Evolutionary conservation across 2,797 vertebrate genomes (phyloP).

Genomic region (Sternotherus odoratus): DNA sequence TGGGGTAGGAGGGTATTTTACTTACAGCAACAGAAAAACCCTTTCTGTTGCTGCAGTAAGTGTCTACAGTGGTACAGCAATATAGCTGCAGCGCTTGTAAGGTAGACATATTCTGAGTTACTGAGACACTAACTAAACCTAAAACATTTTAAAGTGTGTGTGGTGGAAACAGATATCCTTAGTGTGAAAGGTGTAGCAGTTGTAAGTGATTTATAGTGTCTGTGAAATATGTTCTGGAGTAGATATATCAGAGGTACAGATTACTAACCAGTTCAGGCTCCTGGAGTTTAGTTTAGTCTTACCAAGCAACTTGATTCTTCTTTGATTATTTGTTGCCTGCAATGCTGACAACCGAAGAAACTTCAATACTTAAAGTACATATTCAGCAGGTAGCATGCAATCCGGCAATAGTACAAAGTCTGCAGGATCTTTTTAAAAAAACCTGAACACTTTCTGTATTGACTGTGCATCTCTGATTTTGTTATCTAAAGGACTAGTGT

Average conservation of each 20-base stretch:
- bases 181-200: neutral
- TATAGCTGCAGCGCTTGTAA: too few relatives aligned
- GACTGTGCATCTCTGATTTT: neutral
- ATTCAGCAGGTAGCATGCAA: neutral
- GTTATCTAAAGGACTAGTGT: neutral
- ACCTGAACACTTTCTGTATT: neutral
- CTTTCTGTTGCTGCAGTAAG: too few relatives aligned
- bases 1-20: too few relatives aligned
- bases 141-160: too few relatives aligned
- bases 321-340: neutral
- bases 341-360: neutral
- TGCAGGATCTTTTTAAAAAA: neutral
- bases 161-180: neutral
- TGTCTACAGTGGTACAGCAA: too few relatives aligned
- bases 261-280: neutral
- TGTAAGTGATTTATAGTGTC: neutral
- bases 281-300: neutral
- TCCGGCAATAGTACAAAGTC: neutral
- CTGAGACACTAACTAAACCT: too few relatives aligned
- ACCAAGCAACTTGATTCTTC: neutral
- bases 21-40: too few relatives aligned
- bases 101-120: too few relatives aligned
- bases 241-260: neutral
- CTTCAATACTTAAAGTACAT: neutral
- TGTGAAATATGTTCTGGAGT: fast-evolving